Evolutionary conservation across 2,797 vertebrate species (phyloP).

Genomic region (Gobionotothen gibberifrons): DNA sequence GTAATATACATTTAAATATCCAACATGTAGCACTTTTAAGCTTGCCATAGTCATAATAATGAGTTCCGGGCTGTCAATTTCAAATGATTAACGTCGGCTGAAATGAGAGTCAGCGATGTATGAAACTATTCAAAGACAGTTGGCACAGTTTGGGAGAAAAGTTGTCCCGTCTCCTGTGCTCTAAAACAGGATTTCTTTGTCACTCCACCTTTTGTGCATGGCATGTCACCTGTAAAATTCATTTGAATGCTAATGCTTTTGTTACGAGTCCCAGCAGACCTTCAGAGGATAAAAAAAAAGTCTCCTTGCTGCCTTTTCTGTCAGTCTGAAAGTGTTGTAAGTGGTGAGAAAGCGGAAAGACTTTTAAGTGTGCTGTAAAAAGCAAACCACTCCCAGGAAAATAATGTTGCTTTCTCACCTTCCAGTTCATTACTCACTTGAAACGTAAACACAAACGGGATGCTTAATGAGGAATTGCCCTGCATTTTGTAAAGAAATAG

Average conservation of each 20-base stretch:
- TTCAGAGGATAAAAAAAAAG: background rate
- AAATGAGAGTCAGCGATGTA: conserved; percentile 66
- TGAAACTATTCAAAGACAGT: conserved; percentile 56
- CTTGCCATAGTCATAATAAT: conserved; percentile 59
- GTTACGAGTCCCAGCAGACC: conserved; percentile 38
- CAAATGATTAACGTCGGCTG: conserved; percentile 55
- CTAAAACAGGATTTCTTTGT: conserved; percentile 51
- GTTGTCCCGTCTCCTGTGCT: conserved; percentile 37
- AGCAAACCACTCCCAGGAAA: conserved; percentile 26
- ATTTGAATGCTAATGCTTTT: conserved; percentile 71
- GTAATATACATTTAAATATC: conserved; percentile 34
- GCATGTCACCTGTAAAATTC: conserved; percentile 73
- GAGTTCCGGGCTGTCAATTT: conserved; percentile 63
- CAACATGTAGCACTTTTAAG: conserved; percentile 40
- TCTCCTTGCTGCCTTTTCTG: conserved; percentile 22
- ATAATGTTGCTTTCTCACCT: conserved; percentile 26
- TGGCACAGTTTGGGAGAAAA: conserved; percentile 42
- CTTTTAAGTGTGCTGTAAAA: conserved; percentile 11
- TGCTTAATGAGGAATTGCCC: conserved; percentile 25
- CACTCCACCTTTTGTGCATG: conserved; percentile 59
- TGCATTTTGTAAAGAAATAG: conserved; percentile 5
- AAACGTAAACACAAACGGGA: conserved; percentile 19
- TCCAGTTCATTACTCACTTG: conserved; percentile 27
- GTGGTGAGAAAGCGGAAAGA: conserved; percentile 25
- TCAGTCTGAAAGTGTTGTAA: conserved; percentile 30